A percentile compares a stretch with the other conserved stretches of the same genome.
Conservation (phyloP, 1,140 invertebrate genomes). For the Proctacanthus coquilletti region DNA sequence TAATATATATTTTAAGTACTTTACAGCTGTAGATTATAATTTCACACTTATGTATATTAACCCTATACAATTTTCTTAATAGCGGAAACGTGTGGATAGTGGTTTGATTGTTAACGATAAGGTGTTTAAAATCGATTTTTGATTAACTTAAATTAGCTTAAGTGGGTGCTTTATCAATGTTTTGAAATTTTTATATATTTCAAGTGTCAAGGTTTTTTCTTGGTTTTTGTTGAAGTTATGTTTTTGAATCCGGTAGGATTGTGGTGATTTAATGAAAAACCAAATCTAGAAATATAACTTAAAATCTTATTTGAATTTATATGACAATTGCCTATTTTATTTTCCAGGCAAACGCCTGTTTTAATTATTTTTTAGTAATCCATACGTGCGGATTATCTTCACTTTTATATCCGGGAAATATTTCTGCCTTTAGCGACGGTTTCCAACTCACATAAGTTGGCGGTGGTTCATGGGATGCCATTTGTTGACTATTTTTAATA, state of each 20-base stretch:
- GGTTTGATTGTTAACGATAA: not conserved
- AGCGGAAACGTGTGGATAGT: not conserved
- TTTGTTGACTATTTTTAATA: constrained; percentile 32
- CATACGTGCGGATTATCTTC: no score
- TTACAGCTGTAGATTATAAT: not conserved
- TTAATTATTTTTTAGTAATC: no score
- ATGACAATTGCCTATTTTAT: not conserved
- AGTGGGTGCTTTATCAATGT: not conserved
- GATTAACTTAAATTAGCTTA: not conserved
- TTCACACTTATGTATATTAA: not conserved
- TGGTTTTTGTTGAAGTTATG: not conserved
- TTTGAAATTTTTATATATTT: not conserved
- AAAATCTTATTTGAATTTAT: not conserved
- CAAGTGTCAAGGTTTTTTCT: not conserved
- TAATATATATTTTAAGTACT: not conserved
- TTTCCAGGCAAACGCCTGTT: not conserved
- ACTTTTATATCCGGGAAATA: not conserved
- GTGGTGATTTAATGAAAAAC: no score
- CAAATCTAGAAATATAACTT: not conserved
- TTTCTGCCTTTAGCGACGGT: constrained; percentile 7
- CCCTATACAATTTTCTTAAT: not conserved
- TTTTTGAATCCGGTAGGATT: no score
- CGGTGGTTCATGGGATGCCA: constrained; percentile 22
- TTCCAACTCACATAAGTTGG: constrained; percentile 27
- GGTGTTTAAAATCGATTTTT: not conserved